Evolutionary conservation across 2,888 invertebrate species (phyloP), one percentile per base, ranked within the genome.

Genomic region (Luffia ferchaultella): DNA sequence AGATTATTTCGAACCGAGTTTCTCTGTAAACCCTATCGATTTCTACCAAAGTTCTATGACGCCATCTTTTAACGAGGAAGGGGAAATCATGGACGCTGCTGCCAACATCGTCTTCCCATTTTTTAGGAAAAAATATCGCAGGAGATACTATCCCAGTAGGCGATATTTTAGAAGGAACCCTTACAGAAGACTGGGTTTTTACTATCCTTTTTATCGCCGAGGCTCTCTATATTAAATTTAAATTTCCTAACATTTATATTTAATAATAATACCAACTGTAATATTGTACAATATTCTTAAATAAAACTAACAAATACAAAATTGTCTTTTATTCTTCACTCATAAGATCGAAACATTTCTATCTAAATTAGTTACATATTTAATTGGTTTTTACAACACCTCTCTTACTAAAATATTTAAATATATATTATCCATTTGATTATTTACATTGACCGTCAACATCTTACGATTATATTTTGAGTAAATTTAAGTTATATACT

Each of bases 1-100:
- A 1, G 47, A 50, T 43, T 54, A 58, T 15, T 51, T 30, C 30
- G 30, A 55, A 3, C 54, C 52, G 30, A 58, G 45, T 3, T 44
- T 55, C 16, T 48, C 58, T 20, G 52, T 60, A 19, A 55, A 57
- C 45, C 51, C 55, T 19, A 53, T 55, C 42, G 57, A 66, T 49
- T 58, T 62, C 41, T 61, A 65, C 19, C 56, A 30, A 30, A 30
- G 12, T 30, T 30, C 30, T 12, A 30, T 30, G 30, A 30, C 12
- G 30, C 3, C 5, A 3, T 30, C 30, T 12, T 30, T 30, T 12
- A 12, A 12, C 42, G 41, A 15, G 2, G 42, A 18, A 9, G 49
- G 68, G 48, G 79, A 80, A 63, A 71, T 76, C 30, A 76, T 82
- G 77, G 73, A 74, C 16, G 70, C 76, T 19, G 49, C 49, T 2